Evolutionary conservation across 2,113 vertebrate species (phyloP).

Genomic region (Puntigrus tetrazona): DNA sequence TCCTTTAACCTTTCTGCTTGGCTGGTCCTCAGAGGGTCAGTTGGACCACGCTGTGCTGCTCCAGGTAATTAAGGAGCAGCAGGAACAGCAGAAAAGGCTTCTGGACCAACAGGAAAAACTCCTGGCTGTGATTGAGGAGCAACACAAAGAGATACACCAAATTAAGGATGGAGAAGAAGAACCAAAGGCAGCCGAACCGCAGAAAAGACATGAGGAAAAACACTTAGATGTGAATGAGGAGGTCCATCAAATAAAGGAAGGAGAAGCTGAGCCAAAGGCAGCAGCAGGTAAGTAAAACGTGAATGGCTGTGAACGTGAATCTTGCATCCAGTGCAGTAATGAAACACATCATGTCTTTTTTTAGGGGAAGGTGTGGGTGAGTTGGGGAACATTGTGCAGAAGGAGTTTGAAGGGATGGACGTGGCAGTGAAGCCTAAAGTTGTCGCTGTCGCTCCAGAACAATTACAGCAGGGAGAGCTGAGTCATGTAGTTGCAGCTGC

Average conservation of each 20-base stretch:
- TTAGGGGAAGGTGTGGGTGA: conserved; percentile 62
- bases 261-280: conserved; percentile 46
- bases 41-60: conserved; percentile 88
- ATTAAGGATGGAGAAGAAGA: conserved; percentile 69
- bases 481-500: background rate
- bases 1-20: background rate
- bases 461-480: conserved; percentile 57
- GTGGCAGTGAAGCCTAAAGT: conserved; percentile 64
- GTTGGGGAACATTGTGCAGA: conserved; percentile 60
- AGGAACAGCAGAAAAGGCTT: conserved; percentile 93
- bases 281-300: no score
- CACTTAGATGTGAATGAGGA: conserved; percentile 90
- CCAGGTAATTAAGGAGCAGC: conserved; percentile 95
- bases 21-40: conserved; percentile 78
- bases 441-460: conserved; percentile 23
- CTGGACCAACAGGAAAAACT: conserved; percentile 96
- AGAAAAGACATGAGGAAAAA: conserved; percentile 94
- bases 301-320: no score
- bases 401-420: conserved; percentile 57
- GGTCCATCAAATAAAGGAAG: conserved; percentile 90
- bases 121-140: conserved; percentile 91
- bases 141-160: conserved; percentile 98
- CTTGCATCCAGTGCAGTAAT: conserved; percentile 5
- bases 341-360: conserved; percentile 4
- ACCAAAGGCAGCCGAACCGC: conserved; percentile 71